These are phyloP conservation scores for Fregata magnificens DNA, from an alignment of 2,113 vertebrate genomes.

Conservation along the genomic window DNA sequence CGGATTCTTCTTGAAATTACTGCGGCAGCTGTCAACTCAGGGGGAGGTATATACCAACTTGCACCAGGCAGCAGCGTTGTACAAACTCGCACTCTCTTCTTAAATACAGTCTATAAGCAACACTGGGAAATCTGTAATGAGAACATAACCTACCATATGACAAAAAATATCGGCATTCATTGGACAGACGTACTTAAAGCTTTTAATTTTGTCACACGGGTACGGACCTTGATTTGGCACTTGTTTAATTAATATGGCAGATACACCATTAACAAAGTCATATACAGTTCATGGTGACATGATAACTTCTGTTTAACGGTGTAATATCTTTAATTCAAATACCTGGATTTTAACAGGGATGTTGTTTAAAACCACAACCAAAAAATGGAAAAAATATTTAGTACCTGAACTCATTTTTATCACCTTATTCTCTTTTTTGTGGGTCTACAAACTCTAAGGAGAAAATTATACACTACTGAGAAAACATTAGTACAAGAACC, in stretches of 20 bases:
- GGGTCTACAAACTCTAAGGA: not conserved
- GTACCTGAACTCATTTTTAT: not conserved
- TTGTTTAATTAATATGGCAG: not conserved
- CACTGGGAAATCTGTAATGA: slow-evolving; percentile 3
- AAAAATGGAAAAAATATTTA: not conserved
- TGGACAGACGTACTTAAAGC: not conserved
- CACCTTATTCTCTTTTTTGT: not conserved
- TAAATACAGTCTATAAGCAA: not conserved
- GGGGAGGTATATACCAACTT: slow-evolving; percentile 55
- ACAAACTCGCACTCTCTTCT: slow-evolving; percentile 19
- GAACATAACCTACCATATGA: not conserved
- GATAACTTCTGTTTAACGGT: not conserved
- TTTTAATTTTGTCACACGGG: not conserved
- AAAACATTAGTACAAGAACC: not conserved
- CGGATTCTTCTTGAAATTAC: slow-evolving; percentile 58
- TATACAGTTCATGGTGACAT: not conserved
- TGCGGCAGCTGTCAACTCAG: slow-evolving; percentile 69
- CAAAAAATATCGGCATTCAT: not conserved
- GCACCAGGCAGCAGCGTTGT: slow-evolving; percentile 49
- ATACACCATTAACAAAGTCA: not conserved
- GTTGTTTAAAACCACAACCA: not conserved
- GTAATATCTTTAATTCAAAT: not conserved
- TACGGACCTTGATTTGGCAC: not conserved
- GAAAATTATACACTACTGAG: not conserved
- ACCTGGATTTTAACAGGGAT: not conserved